These are phyloP conservation scores for Coracopsis vasa DNA, from an alignment of 2,113 vertebrate species.

Conservation along the genomic window DNA sequence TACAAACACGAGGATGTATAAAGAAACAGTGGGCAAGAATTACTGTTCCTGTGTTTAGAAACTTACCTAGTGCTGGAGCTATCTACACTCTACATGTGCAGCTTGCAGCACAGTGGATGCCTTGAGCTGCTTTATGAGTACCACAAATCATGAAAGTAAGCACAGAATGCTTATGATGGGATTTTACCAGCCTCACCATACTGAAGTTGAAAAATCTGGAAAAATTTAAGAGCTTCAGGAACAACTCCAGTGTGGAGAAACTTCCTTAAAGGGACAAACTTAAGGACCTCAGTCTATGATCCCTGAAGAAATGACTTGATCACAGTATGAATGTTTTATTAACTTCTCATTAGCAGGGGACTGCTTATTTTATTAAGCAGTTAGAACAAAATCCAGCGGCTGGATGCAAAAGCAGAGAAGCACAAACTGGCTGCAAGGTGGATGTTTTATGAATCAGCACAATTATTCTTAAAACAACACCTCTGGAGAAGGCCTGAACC, in stretches of 20 bases:
- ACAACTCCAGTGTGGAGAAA: neutral
- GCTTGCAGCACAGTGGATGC: neutral
- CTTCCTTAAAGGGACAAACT: neutral
- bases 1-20: no score
- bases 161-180: neutral
- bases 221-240: neutral
- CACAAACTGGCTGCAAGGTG: neutral
- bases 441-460: conserved; percentile 35
- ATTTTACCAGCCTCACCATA: neutral
- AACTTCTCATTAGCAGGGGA: neutral
- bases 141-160: neutral
- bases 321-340: neutral
- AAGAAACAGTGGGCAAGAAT: neutral
- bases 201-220: neutral
- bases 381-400: neutral
- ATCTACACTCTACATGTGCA: neutral
- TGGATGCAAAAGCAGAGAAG: neutral
- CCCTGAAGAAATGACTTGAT: neutral
- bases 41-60: neutral
- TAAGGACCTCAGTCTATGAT: neutral
- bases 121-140: neutral
- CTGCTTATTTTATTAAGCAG: neutral
- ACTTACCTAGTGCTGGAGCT: neutral
- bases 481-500: neutral
- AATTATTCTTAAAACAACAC: neutral